Base-by-base conservation (phyloP, 2,113 vertebrate species). In the Ochotona curzoniae region DNA sequence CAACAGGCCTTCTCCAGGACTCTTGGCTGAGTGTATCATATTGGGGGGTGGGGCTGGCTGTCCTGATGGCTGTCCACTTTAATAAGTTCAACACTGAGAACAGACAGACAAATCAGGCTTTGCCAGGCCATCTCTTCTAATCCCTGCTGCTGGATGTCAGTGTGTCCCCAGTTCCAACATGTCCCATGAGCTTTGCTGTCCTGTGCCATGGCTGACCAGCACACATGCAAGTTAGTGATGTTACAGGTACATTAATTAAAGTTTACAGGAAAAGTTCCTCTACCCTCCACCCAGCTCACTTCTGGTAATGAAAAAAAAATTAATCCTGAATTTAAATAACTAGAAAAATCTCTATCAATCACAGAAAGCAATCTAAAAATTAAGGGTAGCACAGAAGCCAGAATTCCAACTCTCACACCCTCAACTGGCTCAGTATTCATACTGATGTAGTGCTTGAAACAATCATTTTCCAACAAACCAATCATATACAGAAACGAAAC, bases 311-410 rank as follows among this genome's bases (percentile, higher is more conserved):
- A 88, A 61, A 69, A 51, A 74, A 20, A 73, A 90, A 90, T 75
- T 85, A 84, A 91, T 91, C 90, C 69, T 85, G 30, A 94, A 87
- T 49, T 91, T 79, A 96, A 94, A 71, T 78, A 89, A 87, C 83
- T 26, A 70, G 54, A 87, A 80, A 89, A 10, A 18, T 38, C 5
- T 94, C 57, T 84, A 69, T 28, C 73, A n/a, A 57, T 85, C 79
- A 89, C 60, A 81, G 49, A 83, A 76, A 83, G 47, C 54, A 81
- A 95, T 93, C 71, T 91, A 32, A 93, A 95, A 96, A 83, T 73
- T 51, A 74, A 90, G 11, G 64, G 66, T 78, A 80, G 26, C 6
- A 0, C 20, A 35, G 44, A 82, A 87, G 74, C 21, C 32, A 92
- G 30, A 57, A 85, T 88, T 93, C 93, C 57, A 78, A 32, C 38